A percentile compares a stretch with the other conserved stretches of the same genome.
Conservation (phyloP, 92 coral and sea anemone genomes). For the Parazoanthus swiftii region DNA sequence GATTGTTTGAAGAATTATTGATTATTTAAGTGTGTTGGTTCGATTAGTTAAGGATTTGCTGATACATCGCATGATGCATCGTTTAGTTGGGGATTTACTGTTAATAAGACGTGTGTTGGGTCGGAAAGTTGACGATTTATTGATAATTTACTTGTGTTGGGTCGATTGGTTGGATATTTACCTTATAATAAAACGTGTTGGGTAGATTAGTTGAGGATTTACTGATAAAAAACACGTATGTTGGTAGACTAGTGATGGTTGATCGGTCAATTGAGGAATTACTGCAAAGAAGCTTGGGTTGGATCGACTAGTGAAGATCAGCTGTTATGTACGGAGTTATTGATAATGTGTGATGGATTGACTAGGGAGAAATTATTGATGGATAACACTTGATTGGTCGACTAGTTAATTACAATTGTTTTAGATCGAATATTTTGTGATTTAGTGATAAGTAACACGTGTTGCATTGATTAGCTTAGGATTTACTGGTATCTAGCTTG, state of each 20-base stretch:
- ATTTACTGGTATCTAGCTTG: neutral
- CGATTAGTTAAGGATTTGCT: neutral
- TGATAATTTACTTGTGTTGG: too few relatives aligned
- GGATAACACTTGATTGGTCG: neutral
- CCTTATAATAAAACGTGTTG: neutral
- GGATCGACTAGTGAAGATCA: neutral
- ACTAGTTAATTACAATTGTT: slow-evolving; percentile 46
- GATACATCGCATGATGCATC: neutral
- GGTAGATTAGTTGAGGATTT: neutral
- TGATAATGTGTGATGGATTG: neutral
- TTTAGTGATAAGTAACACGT: too few relatives aligned
- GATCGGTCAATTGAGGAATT: slow-evolving; percentile 60
- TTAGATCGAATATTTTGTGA: neutral
- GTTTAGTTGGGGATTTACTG: neutral
- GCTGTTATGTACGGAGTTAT: neutral
- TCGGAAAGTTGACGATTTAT: neutral
- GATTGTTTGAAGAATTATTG: neutral
- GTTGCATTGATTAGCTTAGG: neutral
- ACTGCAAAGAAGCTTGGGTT: neutral
- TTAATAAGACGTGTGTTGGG: neutral
- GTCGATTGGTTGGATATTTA: too few relatives aligned
- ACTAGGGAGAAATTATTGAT: neutral
- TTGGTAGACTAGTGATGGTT: neutral
- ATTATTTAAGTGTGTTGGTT: neutral
- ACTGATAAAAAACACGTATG: neutral